phyloP scores from a whole-genome alignment of 2,888 invertebrate genomes.

The Iselma pallidipennis region DNA sequence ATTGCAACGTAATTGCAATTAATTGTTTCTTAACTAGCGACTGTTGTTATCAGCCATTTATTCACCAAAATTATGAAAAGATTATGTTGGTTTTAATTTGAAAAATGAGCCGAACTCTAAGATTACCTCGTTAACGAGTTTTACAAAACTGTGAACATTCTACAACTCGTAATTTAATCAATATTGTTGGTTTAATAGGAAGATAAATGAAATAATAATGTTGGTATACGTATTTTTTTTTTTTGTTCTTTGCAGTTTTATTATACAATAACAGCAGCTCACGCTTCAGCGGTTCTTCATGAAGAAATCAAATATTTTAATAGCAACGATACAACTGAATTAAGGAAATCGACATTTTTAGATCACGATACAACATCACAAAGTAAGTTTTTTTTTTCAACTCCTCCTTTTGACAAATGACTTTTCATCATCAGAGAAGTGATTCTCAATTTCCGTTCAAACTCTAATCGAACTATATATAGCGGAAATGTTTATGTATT shows the following conservation, averaged over 20 bases:
- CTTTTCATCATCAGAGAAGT: no score
- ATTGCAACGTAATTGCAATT: no score
- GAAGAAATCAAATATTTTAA: constrained; percentile 70
- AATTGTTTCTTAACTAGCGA: no score
- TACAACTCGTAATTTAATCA: constrained; percentile 1
- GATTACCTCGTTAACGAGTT: background rate
- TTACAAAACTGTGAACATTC: background rate
- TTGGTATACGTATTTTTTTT: background rate
- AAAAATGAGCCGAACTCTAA: background rate
- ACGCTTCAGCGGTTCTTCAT: constrained; percentile 66
- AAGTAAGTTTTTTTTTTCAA: constrained; percentile 51
- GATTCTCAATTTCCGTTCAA: background rate
- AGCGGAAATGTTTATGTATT: no score
- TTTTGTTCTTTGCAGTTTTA: constrained; percentile 63
- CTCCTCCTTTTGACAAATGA: no score
- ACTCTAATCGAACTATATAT: no score
- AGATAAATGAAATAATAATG: background rate
- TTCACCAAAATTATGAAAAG: no score
- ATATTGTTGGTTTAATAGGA: background rate
- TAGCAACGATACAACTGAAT: constrained; percentile 37
- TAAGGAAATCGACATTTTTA: constrained; percentile 45
- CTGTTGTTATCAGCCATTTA: no score
- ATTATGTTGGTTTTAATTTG: background rate
- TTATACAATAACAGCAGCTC: constrained; percentile 66
- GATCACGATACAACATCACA: constrained; percentile 56